A percentile compares a stretch with the other conserved stretches of the same genome.
These are phyloP conservation scores for Gopherus flavomarginatus DNA, from an alignment of 2,113 vertebrate species.

Conservation along the genomic window DNA sequence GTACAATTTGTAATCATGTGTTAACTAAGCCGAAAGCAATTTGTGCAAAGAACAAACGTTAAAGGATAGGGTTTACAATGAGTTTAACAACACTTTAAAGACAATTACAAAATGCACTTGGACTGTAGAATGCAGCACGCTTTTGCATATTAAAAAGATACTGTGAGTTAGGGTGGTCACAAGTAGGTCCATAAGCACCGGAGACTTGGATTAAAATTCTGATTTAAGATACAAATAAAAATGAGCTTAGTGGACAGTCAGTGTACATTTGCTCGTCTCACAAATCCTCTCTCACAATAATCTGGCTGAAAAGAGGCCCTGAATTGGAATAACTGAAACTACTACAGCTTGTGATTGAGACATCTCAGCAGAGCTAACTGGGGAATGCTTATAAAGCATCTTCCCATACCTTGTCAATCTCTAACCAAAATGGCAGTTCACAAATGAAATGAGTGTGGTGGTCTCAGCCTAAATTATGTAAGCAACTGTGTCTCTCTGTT, in stretches of 20 bases:
- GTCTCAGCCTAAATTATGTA: too few species aligned
- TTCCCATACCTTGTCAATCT: not conserved
- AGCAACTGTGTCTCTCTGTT: not conserved
- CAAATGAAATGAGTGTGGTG: not conserved
- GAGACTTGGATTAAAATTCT: not conserved
- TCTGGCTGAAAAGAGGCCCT: not conserved
- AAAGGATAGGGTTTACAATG: fast-evolving
- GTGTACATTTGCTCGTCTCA: fast-evolving
- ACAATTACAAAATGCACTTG: not conserved
- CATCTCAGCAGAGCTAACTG: not conserved
- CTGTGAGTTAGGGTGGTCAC: not conserved
- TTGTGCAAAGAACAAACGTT: not conserved
- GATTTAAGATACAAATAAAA: not conserved
- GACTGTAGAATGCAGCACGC: not conserved
- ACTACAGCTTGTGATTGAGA: not conserved
- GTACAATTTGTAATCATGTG: fast-evolving
- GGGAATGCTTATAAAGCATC: not conserved
- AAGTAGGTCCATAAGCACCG: not conserved
- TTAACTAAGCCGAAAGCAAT: not conserved
- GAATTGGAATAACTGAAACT: not conserved
- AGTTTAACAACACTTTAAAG: not conserved
- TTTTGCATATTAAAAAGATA: not conserved
- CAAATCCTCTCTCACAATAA: not conserved
- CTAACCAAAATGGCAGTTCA: not conserved
- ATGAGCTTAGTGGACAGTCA: not conserved